Conservation (phyloP, 2,113 vertebrate genomes). For the Mobula hypostoma region DNA sequence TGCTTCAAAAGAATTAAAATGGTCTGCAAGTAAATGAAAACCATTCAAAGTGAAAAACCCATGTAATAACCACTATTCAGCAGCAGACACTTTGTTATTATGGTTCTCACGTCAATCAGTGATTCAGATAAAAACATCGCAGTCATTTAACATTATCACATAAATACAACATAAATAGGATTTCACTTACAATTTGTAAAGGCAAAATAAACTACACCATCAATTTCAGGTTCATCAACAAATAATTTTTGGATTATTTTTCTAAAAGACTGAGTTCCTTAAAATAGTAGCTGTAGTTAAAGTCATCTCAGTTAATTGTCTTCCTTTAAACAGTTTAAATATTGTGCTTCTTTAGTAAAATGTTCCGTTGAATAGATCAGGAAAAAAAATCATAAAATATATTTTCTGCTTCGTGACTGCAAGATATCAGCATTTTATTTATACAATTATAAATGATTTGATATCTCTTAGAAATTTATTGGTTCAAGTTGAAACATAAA, state of each 20-base stretch:
- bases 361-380: conserved; percentile 37
- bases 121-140: conserved; percentile 50
- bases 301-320: conserved; percentile 45
- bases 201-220: conserved; percentile 46
- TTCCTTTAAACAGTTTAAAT: conserved; percentile 49
- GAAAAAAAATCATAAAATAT: conserved; percentile 58
- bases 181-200: conserved; percentile 38
- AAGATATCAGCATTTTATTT: conserved; percentile 62
- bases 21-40: conserved; percentile 16
- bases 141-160: conserved; percentile 30
- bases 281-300: conserved; percentile 52
- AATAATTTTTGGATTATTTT: conserved; percentile 41
- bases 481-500: conserved; percentile 56
- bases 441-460: conserved; percentile 62
- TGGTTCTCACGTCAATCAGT: not conserved
- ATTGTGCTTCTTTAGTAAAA: conserved; percentile 85
- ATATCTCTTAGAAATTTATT: conserved; percentile 52
- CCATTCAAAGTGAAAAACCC: conserved; percentile 28
- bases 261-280: conserved; percentile 45
- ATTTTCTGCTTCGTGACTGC: conserved; percentile 55
- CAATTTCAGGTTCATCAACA: conserved; percentile 45
- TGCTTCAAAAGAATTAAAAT: conserved; percentile 29
- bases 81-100: not conserved
- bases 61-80: not conserved
- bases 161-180: conserved; percentile 15